Evolutionary conservation across 2,888 invertebrate genomes (phyloP).

Genomic region (Osedax fenrisi): DNA sequence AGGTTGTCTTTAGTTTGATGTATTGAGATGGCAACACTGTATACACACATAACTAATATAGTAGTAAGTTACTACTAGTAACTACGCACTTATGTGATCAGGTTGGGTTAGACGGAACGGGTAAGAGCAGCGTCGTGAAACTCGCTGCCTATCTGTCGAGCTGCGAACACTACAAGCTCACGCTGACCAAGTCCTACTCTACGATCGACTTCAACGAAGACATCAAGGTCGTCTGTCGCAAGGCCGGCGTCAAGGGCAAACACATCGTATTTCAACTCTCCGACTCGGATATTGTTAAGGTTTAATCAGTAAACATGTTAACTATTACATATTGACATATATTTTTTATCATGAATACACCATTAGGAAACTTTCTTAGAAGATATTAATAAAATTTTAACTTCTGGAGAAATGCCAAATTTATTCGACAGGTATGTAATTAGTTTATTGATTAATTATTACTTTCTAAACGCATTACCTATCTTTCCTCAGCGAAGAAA

Average conservation of each 20-base stretch:
- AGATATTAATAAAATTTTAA: conserved; percentile 50
- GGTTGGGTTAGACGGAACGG: conserved; percentile 39
- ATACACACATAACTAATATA: too few relatives aligned
- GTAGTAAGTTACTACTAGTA: too few relatives aligned
- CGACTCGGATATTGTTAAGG: conserved; percentile 49
- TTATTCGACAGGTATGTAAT: conserved; percentile 44
- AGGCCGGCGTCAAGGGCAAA: conserved; percentile 44
- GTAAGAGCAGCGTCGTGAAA: conserved; percentile 46
- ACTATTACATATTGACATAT: background rate
- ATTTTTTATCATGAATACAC: background rate
- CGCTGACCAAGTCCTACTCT: conserved; percentile 45
- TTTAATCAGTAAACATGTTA: conserved; percentile 26
- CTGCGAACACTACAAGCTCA: conserved; percentile 45
- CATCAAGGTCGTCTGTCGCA: conserved; percentile 44
- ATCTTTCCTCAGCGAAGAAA: conserved; percentile 42
- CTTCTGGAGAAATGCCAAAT: conserved; percentile 50
- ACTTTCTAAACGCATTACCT: too few relatives aligned
- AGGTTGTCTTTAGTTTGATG: too few relatives aligned
- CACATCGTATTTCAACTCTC: conserved; percentile 48
- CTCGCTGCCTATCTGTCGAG: conserved; percentile 46
- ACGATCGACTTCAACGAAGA: conserved; percentile 48
- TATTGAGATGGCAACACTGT: too few relatives aligned
- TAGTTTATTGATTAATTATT: too few relatives aligned
- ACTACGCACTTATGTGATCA: too few relatives aligned
- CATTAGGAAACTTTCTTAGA: conserved; percentile 50